These are phyloP conservation scores for Trematomus loennbergii DNA, from an alignment of 2,113 vertebrate genomes.

Conservation along the genomic window DNA sequence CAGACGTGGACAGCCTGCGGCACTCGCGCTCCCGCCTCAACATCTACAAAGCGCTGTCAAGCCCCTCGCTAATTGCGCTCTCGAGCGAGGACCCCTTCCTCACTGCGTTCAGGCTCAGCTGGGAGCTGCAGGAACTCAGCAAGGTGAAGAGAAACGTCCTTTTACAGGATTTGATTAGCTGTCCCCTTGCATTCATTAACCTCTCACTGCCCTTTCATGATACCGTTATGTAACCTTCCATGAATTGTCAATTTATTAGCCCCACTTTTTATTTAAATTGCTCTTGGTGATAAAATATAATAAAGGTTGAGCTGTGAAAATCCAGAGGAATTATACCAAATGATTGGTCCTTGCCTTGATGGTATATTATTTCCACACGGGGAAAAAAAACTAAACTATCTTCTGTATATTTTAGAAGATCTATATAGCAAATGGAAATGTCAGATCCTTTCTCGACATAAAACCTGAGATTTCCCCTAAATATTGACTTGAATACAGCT, in stretches of 20 bases:
- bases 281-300: not conserved
- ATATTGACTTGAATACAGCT: not conserved
- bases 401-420: not conserved
- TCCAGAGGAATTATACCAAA: not conserved
- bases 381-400: no score
- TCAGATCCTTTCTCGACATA: not conserved
- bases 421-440: not conserved
- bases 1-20: conserved; percentile 96
- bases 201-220: conserved; percentile 5
- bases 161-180: not conserved
- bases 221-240: not conserved
- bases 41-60: conserved; percentile 96
- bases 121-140: conserved; percentile 98
- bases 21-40: conserved; percentile 98
- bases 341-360: no score
- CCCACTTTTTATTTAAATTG: not conserved
- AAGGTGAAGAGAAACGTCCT: conserved; percentile 80
- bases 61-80: conserved; percentile 94
- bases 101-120: conserved; percentile 96
- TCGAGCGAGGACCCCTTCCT: conserved; percentile 99
- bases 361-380: no score
- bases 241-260: not conserved
- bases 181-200: conserved; percentile 4
- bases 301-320: not conserved
- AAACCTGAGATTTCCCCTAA: not conserved